phyloP scores from a whole-genome alignment of 1,140 invertebrate species.

The Bombus waltoni region DNA sequence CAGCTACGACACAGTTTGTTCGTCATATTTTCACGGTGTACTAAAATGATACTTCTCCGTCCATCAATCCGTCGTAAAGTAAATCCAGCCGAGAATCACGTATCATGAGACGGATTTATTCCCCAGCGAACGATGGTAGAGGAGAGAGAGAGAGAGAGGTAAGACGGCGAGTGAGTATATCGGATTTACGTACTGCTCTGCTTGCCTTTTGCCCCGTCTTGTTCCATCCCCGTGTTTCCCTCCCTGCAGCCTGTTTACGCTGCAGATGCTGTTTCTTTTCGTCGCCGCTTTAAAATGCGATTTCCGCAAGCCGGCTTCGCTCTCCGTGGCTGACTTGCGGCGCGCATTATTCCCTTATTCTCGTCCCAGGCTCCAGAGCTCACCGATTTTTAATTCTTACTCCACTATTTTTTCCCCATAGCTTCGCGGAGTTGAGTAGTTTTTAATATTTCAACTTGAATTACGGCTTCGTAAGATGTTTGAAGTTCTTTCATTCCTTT shows the following conservation, averaged over 20 bases:
- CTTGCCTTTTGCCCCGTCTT: constrained; percentile 60
- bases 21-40: constrained; percentile 22
- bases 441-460: constrained; percentile 6
- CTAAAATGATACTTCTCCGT: constrained; percentile 62
- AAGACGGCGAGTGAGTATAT: constrained; percentile 75
- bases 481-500: not conserved
- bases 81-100: constrained; percentile 64
- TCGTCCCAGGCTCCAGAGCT: not conserved
- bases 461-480: not conserved
- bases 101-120: constrained; percentile 75
- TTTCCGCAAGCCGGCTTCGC: constrained; percentile 52
- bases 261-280: constrained; percentile 45
- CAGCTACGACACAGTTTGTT: constrained; percentile 2
- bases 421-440: not conserved
- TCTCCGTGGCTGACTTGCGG: constrained; percentile 31
- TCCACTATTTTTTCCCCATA: not conserved
- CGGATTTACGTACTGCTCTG: constrained; percentile 74
- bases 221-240: constrained; percentile 43
- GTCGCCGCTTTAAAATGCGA: constrained; percentile 53
- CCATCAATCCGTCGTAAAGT: constrained; percentile 66
- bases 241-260: constrained; percentile 31
- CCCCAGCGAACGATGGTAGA: constrained; percentile 54
- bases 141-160: constrained; percentile 68
- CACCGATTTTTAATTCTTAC: constrained; percentile 15
- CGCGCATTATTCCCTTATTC: constrained; percentile 38